phyloP scores from a whole-genome alignment of 1,140 invertebrate genomes.

The Drosophila repletoides region DNA sequence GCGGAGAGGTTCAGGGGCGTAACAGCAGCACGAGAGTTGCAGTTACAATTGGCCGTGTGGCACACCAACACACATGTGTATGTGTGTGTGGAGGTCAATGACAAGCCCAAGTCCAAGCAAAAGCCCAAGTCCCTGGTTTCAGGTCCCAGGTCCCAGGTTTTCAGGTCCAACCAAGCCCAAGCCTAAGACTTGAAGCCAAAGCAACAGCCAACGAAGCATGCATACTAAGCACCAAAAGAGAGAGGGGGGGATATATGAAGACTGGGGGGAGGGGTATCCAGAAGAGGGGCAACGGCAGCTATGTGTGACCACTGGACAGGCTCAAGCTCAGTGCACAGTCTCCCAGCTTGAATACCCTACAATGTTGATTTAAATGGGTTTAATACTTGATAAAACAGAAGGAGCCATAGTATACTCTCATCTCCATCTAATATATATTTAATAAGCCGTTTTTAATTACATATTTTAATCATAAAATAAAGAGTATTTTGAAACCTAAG shows the following conservation, averaged over 20 bases:
- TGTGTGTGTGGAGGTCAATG: conserved; percentile 63
- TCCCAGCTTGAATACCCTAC: too few species aligned
- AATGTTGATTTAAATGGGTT: too few species aligned
- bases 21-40: conserved; percentile 53
- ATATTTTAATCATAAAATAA: too few species aligned
- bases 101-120: conserved; percentile 45
- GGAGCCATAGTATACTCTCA: too few species aligned
- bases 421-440: too few species aligned
- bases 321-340: conserved; percentile 13
- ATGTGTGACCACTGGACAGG: conserved; percentile 62
- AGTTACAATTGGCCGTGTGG: conserved; percentile 64
- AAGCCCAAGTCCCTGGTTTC: conserved; percentile 6
- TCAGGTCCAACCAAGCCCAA: too few species aligned
- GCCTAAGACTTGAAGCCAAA: conserved; percentile 20
- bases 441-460: too few species aligned
- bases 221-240: conserved; percentile 66
- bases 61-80: too few species aligned
- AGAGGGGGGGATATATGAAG: not conserved
- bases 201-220: conserved; percentile 64
- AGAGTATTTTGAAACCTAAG: too few species aligned
- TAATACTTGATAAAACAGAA: too few species aligned
- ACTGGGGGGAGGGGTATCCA: not conserved
- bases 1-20: not conserved
- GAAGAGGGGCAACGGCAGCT: conserved; percentile 14
- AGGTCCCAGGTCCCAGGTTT: conserved; percentile 4